A percentile compares a stretch with the other conserved stretches of the same genome.
phyloP scores from a whole-genome alignment of 2,797 vertebrate genomes.

The Molothrus ater region DNA sequence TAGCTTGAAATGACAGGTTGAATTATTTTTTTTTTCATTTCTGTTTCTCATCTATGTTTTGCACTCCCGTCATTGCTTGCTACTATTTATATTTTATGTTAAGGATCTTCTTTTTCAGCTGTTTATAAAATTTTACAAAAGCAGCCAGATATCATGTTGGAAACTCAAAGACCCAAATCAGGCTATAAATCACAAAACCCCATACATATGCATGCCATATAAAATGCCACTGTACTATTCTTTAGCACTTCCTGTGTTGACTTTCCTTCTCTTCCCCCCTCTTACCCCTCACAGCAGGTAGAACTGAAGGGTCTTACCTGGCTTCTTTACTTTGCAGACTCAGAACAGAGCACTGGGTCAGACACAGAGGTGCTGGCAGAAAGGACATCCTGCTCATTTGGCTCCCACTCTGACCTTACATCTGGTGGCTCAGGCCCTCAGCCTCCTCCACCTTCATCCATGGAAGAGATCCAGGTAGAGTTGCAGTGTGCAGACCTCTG shows the following conservation, averaged over 20 bases:
- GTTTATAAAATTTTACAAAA: conserved; percentile 64
- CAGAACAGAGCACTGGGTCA: conserved; percentile 93
- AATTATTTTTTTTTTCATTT: background rate
- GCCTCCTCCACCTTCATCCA: conserved; percentile 85
- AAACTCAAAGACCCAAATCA: conserved; percentile 43
- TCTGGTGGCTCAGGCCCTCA: conserved; percentile 82
- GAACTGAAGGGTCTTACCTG: conserved; percentile 18
- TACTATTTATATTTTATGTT: conserved; percentile 41
- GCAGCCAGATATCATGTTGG: conserved; percentile 49
- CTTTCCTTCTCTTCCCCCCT: background rate
- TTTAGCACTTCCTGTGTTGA: background rate
- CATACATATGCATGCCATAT: background rate
- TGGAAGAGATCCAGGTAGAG: conserved; percentile 99
- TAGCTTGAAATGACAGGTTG: background rate
- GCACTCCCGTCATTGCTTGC: background rate
- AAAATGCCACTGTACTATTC: background rate
- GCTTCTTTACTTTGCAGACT: conserved; percentile 80
- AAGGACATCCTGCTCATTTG: conserved; percentile 92
- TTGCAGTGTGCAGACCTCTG: conserved; percentile 96
- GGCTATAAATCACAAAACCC: conserved; percentile 48
- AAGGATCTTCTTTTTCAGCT: conserved; percentile 27
- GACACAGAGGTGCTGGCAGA: conserved; percentile 92
- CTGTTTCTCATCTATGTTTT: background rate
- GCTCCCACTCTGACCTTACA: conserved; percentile 85
- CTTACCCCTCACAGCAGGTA: background rate